Conservation (phyloP, 1,140 invertebrate genomes). For the Achatina immaculata region DNA sequence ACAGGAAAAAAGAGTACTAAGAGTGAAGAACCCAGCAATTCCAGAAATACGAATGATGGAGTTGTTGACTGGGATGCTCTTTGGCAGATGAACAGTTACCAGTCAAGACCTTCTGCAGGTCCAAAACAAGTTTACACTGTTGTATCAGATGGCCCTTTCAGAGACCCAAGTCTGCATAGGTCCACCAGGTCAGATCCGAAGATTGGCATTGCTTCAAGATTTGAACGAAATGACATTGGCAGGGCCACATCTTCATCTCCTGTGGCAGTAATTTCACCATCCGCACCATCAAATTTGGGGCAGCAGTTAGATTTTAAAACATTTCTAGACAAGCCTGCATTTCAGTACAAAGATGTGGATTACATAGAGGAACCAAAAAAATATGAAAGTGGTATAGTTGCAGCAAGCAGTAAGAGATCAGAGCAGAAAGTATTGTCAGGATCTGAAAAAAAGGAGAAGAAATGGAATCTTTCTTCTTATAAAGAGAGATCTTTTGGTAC, state of each 20-base stretch:
- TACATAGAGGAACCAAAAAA: slow-evolving; percentile 41
- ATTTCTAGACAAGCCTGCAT: slow-evolving; percentile 35
- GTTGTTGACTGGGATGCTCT: not conserved
- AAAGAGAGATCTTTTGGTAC: not conserved
- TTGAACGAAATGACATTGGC: slow-evolving; percentile 53
- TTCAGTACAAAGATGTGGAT: slow-evolving; percentile 20
- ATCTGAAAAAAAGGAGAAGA: slow-evolving; percentile 13
- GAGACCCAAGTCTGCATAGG: slow-evolving; percentile 66
- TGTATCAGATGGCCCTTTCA: slow-evolving; percentile 43
- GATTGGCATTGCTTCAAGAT: slow-evolving; percentile 66
- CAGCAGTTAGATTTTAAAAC: slow-evolving; percentile 33
- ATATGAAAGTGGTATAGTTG: slow-evolving; percentile 23
- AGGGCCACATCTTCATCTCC: slow-evolving; percentile 26
- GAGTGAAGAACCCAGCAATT: slow-evolving; percentile 44
- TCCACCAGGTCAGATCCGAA: slow-evolving; percentile 61
- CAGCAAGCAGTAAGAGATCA: slow-evolving; percentile 53
- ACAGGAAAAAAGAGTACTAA: slow-evolving; percentile 58
- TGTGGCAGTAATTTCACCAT: slow-evolving; percentile 12
- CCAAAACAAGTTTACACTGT: slow-evolving; percentile 6
- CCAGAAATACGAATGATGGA: not conserved
- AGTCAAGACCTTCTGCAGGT: not conserved
- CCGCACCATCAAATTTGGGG: slow-evolving; percentile 14
- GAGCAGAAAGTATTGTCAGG: slow-evolving; percentile 45
- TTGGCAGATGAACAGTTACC: not conserved
- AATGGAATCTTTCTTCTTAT: not conserved